phyloP scores from a whole-genome alignment of 2,888 invertebrate genomes.

The Dynastes maya region DNA sequence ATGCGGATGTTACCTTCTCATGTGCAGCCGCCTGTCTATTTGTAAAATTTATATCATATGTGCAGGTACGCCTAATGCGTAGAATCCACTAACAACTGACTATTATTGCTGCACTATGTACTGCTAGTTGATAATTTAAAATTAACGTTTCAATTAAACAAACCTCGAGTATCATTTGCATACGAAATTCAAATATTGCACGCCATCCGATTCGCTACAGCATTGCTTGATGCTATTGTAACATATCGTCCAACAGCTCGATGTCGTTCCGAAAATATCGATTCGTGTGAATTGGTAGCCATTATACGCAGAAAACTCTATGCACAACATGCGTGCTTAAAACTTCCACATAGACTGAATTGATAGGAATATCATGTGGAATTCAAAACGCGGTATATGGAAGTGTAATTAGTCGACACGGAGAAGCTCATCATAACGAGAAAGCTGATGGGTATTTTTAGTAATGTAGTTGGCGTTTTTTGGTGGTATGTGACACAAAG shows the following conservation, averaged over 20 bases:
- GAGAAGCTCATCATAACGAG: no score
- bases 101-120: background rate
- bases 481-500: no score
- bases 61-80: no score
- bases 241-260: background rate
- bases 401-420: no score
- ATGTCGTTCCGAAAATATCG: conserved; percentile 23
- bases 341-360: background rate
- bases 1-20: no score
- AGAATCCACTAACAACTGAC: background rate
- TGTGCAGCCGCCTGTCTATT: no score
- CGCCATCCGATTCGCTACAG: background rate
- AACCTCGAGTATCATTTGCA: conserved; percentile 33
- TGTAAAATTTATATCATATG: no score
- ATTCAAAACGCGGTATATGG: no score
- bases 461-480: no score
- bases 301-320: conserved; percentile 3
- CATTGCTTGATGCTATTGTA: conserved; percentile 1
- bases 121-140: conserved; percentile 34
- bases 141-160: conserved; percentile 41
- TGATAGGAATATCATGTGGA: no score
- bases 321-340: background rate
- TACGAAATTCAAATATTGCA: conserved; percentile 37
- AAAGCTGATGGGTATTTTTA: no score
- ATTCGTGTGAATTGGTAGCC: background rate